Evolutionary conservation across 1,140 invertebrate species (phyloP).

Genomic region (Ephestia elutella): DNA sequence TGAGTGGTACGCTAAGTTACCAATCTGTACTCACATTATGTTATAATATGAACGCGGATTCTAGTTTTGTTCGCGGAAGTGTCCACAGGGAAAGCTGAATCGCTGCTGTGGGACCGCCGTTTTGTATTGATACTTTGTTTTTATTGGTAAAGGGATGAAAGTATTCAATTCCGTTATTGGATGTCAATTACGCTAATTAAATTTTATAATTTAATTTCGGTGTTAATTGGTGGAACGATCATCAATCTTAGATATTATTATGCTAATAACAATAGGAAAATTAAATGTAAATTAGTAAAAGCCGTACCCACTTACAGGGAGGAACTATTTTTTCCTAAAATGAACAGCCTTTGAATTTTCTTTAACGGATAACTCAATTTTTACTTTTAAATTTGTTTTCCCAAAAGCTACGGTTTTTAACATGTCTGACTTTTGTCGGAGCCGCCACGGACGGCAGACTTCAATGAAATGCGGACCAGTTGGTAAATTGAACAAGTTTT

Average conservation of each 20-base stretch:
- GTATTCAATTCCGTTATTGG: too few species aligned
- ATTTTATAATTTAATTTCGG: too few species aligned
- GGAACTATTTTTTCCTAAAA: background rate
- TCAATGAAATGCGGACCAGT: constrained; percentile 11
- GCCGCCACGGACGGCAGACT: background rate
- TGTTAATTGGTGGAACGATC: too few species aligned
- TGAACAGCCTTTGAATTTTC: background rate
- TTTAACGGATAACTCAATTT: constrained; percentile 3
- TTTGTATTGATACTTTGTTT: background rate
- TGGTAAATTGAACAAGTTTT: constrained; percentile 10
- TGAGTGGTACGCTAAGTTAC: too few species aligned
- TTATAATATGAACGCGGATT: constrained; percentile 9
- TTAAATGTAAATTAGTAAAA: too few species aligned
- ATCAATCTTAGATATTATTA: too few species aligned
- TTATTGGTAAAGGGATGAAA: background rate
- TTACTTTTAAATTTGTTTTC: constrained; percentile 9
- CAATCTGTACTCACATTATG: background rate
- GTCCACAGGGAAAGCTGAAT: constrained; percentile 19
- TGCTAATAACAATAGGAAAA: too few species aligned
- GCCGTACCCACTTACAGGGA: too few species aligned
- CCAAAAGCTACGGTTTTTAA: constrained; percentile 6
- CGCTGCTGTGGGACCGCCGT: background rate
- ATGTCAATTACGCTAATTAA: too few species aligned
- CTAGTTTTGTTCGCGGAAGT: constrained; percentile 27
- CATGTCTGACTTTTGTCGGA: constrained; percentile 6